Conservation (phyloP, 2,797 vertebrate genomes). For the Sorex maritimensis region DNA sequence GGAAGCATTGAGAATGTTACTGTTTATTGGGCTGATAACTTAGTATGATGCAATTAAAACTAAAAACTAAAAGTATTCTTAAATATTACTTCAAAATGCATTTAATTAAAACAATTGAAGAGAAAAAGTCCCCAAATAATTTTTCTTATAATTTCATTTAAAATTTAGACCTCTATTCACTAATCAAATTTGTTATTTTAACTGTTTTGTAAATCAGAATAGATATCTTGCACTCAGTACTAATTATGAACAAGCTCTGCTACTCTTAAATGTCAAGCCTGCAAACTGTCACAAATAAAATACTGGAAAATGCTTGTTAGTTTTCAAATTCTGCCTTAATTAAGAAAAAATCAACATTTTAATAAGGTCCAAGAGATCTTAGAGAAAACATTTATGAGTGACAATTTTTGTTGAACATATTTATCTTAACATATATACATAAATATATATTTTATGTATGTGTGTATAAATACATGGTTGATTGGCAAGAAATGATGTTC, state of each 20-base stretch:
- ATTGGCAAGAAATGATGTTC: too few relatives aligned
- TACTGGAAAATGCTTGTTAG: background rate
- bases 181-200: background rate
- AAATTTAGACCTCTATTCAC: background rate
- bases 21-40: background rate
- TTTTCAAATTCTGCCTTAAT: constrained; percentile 51
- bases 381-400: background rate
- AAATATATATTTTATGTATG: background rate
- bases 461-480: background rate
- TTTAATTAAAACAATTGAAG: constrained; percentile 9
- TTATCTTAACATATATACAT: background rate
- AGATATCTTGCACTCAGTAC: background rate
- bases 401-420: background rate
- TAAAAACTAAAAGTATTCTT: background rate
- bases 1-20: background rate
- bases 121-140: background rate
- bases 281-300: background rate
- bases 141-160: background rate
- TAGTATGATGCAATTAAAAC: background rate
- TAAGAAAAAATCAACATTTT: constrained; percentile 22
- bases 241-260: constrained; percentile 22
- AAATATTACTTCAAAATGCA: background rate
- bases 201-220: background rate
- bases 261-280: background rate
- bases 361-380: background rate